phyloP scores from a whole-genome alignment of 2,797 vertebrate genomes.

The Hydrophis major region DNA sequence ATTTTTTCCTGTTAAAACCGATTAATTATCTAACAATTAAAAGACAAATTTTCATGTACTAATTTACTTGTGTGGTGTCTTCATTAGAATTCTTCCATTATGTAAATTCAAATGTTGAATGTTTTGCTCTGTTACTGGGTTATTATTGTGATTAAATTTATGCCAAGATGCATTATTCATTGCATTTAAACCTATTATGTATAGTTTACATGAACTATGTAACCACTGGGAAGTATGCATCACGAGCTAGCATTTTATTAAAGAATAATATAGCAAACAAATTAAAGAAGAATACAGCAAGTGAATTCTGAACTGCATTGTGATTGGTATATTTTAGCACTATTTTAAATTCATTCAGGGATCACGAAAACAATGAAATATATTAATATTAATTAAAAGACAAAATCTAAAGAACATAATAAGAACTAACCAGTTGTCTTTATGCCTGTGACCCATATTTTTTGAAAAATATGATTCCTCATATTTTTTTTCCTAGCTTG shows the following conservation, averaged over 20 bases:
- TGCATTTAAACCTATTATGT: constrained; percentile 28
- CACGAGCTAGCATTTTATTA: background rate
- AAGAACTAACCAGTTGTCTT: background rate
- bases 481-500: background rate
- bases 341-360: constrained; percentile 7
- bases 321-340: background rate
- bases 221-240: background rate
- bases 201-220: constrained; percentile 13
- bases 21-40: constrained; percentile 31
- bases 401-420: background rate
- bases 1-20: constrained; percentile 22
- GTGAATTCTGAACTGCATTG: background rate
- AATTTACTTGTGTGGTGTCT: constrained; percentile 17
- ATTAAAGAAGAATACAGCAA: background rate
- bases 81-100: constrained; percentile 43
- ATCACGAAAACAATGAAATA: constrained; percentile 19
- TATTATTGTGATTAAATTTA: constrained; percentile 37
- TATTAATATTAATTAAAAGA: constrained; percentile 1
- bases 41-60: constrained; percentile 20
- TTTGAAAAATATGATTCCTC: background rate
- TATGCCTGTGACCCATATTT: background rate
- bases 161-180: constrained; percentile 29
- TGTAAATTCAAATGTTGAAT: constrained; percentile 39
- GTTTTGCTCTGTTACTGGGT: constrained; percentile 30
- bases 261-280: constrained; percentile 8